These are phyloP conservation scores for Eudemis profundana DNA, from an alignment of 2,888 invertebrate species.

Conservation along the genomic window DNA sequence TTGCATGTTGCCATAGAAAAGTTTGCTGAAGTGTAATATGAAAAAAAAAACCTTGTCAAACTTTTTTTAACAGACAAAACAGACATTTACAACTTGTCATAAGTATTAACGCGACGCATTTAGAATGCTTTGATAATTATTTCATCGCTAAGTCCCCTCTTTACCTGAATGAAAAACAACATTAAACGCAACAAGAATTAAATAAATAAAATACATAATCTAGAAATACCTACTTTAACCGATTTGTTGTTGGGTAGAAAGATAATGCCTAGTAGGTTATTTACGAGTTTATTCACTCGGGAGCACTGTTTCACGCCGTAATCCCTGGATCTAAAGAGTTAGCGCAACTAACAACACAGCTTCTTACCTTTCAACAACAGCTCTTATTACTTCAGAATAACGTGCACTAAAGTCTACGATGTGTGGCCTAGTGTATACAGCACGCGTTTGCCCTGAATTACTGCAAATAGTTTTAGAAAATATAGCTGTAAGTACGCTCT, in stretches of 20 bases:
- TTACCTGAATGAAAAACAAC: too few species aligned
- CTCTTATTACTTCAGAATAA: slow-evolving; percentile 1
- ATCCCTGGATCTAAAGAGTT: slow-evolving; percentile 59
- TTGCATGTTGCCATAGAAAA: too few species aligned
- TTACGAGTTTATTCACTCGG: slow-evolving; percentile 54
- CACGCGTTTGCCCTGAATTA: slow-evolving; percentile 54
- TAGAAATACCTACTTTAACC: background rate
- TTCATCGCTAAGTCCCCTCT: too few species aligned
- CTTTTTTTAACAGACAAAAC: too few species aligned
- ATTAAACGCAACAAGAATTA: background rate
- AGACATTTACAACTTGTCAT: too few species aligned
- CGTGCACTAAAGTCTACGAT: background rate
- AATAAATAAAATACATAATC: background rate
- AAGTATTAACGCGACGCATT: too few species aligned
- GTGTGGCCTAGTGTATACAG: slow-evolving; percentile 11
- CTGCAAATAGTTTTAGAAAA: slow-evolving; percentile 61
- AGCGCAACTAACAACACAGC: slow-evolving; percentile 45
- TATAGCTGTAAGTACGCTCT: slow-evolving; percentile 24
- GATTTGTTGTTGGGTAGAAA: background rate
- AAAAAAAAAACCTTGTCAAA: too few species aligned
- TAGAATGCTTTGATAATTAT: too few species aligned
- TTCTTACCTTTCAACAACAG: background rate
- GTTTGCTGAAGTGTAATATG: too few species aligned
- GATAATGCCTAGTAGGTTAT: slow-evolving; percentile 31
- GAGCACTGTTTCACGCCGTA: slow-evolving; percentile 48